A percentile compares a stretch with the other conserved stretches of the same genome.
Conservation (phyloP, 1,140 invertebrate species). For the Venustaconcha ellipsiformis region DNA sequence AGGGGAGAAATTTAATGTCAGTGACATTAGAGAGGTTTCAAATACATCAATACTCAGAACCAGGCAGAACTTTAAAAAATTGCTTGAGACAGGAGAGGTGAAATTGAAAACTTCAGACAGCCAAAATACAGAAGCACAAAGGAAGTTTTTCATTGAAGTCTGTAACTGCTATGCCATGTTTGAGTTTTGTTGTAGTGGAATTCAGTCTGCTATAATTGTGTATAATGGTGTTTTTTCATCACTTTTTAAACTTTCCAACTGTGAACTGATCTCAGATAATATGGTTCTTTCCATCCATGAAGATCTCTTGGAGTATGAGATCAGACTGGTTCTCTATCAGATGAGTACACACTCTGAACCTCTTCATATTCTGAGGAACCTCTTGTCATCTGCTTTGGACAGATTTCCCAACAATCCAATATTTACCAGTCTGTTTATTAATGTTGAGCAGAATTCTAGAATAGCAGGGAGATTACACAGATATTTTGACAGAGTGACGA, state of each 20-base stretch:
- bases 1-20: slow-evolving; percentile 37
- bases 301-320: slow-evolving; percentile 26
- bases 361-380: slow-evolving; percentile 36
- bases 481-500: slow-evolving; percentile 47
- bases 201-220: slow-evolving; percentile 43
- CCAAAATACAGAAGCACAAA: not conserved
- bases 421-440: slow-evolving; percentile 48
- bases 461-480: slow-evolving; percentile 51
- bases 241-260: not conserved
- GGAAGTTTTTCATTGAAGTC: slow-evolving; percentile 17
- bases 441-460: slow-evolving; percentile 46
- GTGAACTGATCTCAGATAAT: not conserved
- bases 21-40: slow-evolving; percentile 15
- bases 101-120: slow-evolving; percentile 9
- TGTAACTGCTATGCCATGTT: slow-evolving; percentile 61
- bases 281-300: not conserved
- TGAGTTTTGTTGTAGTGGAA: slow-evolving; percentile 56
- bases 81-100: slow-evolving; percentile 28
- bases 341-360: slow-evolving; percentile 38
- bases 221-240: slow-evolving; percentile 30
- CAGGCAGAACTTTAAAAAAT: slow-evolving; percentile 21
- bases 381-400: slow-evolving; percentile 42
- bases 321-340: slow-evolving; percentile 46
- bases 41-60: slow-evolving; percentile 46
- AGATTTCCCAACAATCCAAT: slow-evolving; percentile 49